A percentile compares a stretch with the other conserved stretches of the same genome.
phyloP scores from a whole-genome alignment of 2,888 invertebrate genomes.

The Sesamia inferens region DNA sequence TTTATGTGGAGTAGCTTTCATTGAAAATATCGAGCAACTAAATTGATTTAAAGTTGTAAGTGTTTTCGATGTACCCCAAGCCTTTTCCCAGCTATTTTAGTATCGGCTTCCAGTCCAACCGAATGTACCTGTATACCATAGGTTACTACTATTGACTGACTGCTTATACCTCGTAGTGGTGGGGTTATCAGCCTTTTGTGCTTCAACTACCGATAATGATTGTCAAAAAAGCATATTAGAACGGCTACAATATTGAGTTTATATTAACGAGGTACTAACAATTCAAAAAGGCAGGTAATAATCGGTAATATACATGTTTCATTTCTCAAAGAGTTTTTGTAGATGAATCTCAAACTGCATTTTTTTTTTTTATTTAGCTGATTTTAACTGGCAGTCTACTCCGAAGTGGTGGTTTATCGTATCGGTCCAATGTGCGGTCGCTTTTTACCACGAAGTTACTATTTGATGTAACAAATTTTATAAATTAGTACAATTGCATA shows the following conservation, averaged over 20 bases:
- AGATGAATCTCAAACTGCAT: background rate
- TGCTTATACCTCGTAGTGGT: background rate
- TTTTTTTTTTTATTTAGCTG: background rate
- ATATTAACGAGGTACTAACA: background rate
- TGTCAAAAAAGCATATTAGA: background rate
- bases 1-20: background rate
- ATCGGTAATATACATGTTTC: background rate
- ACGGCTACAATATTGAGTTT: background rate
- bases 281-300: no score
- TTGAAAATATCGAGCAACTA: background rate
- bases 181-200: background rate
- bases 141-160: background rate
- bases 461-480: no score
- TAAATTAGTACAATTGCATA: no score
- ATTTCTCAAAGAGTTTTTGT: background rate
- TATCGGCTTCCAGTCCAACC: background rate
- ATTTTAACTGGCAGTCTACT: no score
- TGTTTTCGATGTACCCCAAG: background rate
- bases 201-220: background rate
- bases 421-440: background rate
- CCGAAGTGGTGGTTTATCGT: background rate
- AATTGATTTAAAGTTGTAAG: background rate
- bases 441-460: no score
- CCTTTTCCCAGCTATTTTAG: background rate
- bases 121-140: background rate